Conservation (phyloP, 1,140 invertebrate genomes). For the Formica selysi region DNA sequence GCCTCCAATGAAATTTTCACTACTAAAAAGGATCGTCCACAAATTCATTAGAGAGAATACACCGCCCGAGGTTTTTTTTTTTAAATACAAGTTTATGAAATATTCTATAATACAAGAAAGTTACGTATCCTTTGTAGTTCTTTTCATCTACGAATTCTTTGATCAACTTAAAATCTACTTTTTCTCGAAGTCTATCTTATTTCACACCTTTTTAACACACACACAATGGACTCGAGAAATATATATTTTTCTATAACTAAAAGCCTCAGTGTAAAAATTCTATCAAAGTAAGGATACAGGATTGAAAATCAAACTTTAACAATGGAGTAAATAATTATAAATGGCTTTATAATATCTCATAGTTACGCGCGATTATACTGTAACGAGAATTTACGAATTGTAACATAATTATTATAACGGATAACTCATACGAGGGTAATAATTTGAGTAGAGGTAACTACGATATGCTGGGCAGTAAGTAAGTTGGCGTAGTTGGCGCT, state of each 20-base stretch:
- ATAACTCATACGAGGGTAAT: slow-evolving; percentile 45
- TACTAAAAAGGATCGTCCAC: slow-evolving; percentile 19
- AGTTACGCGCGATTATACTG: not conserved
- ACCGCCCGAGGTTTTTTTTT: slow-evolving; percentile 14
- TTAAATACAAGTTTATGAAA: slow-evolving; percentile 58
- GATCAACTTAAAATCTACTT: slow-evolving; percentile 53
- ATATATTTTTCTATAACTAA: not conserved
- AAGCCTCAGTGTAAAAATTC: slow-evolving; percentile 19
- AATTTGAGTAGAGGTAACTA: slow-evolving; percentile 56
- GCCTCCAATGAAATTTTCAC: slow-evolving; percentile 51
- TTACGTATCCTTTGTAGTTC: slow-evolving; percentile 20
- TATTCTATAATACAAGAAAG: slow-evolving; percentile 45
- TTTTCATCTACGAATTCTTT: slow-evolving; percentile 49
- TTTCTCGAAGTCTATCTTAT: not conserved
- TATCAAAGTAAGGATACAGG: not conserved
- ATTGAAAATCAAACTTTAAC: not conserved
- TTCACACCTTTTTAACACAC: slow-evolving; percentile 25
- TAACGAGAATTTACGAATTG: slow-evolving; percentile 20
- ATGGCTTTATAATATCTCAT: not conserved
- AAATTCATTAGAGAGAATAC: slow-evolving; percentile 41
- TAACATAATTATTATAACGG: slow-evolving; percentile 46
- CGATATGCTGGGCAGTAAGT: slow-evolving; percentile 38
- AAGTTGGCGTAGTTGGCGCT: slow-evolving; percentile 41
- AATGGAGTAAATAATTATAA: not conserved
- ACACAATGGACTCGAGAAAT: slow-evolving; percentile 2